Conservation (phyloP, 2,797 vertebrate genomes). For the Pyrocephalus nanus region DNA sequence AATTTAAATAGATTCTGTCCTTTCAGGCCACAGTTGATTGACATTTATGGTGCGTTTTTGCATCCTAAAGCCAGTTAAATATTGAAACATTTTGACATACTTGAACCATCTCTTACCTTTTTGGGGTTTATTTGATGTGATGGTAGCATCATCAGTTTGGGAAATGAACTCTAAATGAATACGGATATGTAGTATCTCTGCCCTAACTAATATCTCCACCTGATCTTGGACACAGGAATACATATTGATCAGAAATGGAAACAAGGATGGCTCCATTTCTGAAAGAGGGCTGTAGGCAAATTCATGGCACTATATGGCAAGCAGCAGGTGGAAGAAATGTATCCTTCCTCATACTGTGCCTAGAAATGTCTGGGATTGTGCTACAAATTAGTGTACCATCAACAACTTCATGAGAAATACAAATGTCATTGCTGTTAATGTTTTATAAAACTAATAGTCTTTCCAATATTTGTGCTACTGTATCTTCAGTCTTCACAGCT, state of each 20-base stretch:
- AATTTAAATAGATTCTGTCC: constrained; percentile 7
- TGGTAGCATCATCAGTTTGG: background rate
- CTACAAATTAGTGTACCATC: background rate
- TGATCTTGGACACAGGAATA: background rate
- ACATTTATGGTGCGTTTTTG: background rate
- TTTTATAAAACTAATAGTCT: background rate
- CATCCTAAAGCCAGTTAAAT: background rate
- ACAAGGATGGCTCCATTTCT: background rate
- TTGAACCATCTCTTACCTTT: background rate
- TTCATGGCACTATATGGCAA: background rate
- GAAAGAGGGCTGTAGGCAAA: background rate
- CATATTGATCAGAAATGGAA: background rate
- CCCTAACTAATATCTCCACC: background rate
- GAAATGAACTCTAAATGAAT: background rate
- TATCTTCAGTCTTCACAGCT: background rate
- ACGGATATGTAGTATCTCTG: background rate
- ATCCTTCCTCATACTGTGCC: background rate
- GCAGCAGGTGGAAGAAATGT: background rate
- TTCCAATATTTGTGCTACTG: background rate
- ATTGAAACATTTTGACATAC: background rate
- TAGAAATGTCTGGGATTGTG: background rate
- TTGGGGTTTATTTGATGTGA: background rate
- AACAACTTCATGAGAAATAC: background rate
- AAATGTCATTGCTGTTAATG: background rate
- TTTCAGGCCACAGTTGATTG: background rate